phyloP scores from a whole-genome alignment of 2,113 vertebrate species.

The Shinisaurus crocodilurus region DNA sequence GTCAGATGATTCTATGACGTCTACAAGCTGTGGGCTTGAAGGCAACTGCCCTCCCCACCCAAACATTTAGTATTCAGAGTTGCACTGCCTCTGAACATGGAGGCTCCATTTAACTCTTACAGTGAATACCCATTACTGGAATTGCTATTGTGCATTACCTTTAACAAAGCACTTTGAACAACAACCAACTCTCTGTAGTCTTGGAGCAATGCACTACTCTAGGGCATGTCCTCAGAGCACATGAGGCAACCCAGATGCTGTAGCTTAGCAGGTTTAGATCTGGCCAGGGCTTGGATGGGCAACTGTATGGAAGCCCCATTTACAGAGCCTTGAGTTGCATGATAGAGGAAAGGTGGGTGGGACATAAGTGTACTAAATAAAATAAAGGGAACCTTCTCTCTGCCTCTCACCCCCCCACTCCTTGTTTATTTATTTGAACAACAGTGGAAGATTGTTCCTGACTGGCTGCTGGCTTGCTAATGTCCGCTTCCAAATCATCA shows the following conservation, averaged over 20 bases:
- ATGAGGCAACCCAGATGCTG: no score
- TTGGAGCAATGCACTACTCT: not conserved
- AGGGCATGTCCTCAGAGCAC: no score
- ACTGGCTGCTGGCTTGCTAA: not conserved
- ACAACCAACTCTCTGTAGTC: not conserved
- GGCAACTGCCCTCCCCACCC: not conserved
- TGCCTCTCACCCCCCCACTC: not conserved
- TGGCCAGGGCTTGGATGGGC: not conserved
- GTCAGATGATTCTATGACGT: not conserved
- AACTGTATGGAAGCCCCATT: not conserved
- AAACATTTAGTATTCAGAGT: not conserved
- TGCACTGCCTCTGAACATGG: not conserved
- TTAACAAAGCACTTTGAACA: not conserved
- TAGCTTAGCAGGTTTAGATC: no score
- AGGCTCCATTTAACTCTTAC: not conserved
- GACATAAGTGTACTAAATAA: not conserved
- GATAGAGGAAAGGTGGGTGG: not conserved
- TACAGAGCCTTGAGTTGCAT: not conserved
- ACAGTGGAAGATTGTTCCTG: not conserved
- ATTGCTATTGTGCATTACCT: not conserved
- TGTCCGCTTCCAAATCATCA: not conserved
- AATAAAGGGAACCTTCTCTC: not conserved
- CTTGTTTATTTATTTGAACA: not conserved
- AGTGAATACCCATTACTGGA: not conserved
- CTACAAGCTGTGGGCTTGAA: not conserved